A percentile compares a stretch with the other conserved stretches of the same genome.
phyloP scores from a whole-genome alignment of 1,140 invertebrate species.

The Hycleus phaleratus region DNA sequence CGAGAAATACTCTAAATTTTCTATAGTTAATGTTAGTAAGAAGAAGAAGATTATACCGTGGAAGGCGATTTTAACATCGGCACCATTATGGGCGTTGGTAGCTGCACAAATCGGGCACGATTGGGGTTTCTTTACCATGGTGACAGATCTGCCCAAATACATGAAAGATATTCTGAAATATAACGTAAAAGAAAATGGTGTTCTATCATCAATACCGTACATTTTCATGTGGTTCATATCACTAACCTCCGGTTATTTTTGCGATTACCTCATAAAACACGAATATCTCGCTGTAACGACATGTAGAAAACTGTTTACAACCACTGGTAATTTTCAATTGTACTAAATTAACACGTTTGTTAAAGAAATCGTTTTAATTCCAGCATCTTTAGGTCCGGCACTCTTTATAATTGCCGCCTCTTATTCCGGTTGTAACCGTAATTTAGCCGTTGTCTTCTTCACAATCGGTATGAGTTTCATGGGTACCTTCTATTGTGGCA shows the following conservation, averaged over 20 bases:
- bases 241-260: constrained; percentile 55
- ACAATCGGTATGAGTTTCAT: constrained; percentile 65
- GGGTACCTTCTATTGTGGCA: constrained; percentile 68
- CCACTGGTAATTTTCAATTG: too few species aligned
- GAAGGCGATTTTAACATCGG: constrained; percentile 64
- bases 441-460: constrained; percentile 56
- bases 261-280: constrained; percentile 51
- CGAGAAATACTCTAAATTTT: neutral
- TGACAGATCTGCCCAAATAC: constrained; percentile 88
- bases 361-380: constrained; percentile 65
- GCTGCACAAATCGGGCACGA: constrained; percentile 76
- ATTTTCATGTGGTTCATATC: constrained; percentile 67
- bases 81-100: constrained; percentile 65
- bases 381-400: constrained; percentile 64
- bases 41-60: constrained; percentile 47
- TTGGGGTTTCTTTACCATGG: constrained; percentile 92
- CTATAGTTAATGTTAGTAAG: constrained; percentile 22
- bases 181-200: constrained; percentile 64
- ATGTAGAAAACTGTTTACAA: too few species aligned
- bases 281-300: too few species aligned
- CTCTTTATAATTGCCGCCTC: constrained; percentile 73
- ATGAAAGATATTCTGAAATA: constrained; percentile 82
- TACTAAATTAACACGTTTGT: constrained; percentile 42
- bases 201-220: constrained; percentile 62
- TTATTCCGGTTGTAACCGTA: constrained; percentile 66